Percentiles rank a stretch among this genome's conserved stretches.
Conservation (phyloP, 2,888 invertebrate species). For the Agelastica alni region DNA sequence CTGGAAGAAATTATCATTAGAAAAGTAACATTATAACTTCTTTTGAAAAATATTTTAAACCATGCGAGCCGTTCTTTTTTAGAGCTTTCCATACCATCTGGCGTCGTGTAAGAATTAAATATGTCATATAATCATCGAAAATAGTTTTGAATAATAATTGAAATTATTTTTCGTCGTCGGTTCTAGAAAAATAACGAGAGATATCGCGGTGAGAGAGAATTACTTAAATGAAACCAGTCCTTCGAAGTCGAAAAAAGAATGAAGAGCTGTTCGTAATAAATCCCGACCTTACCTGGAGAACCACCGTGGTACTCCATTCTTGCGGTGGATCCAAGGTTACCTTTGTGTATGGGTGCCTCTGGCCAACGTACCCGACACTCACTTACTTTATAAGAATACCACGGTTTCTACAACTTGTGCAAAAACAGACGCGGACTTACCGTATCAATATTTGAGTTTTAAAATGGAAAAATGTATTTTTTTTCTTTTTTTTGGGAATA, state of each 20-base stretch:
- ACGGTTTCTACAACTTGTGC: constrained; percentile 12
- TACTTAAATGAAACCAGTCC: constrained; percentile 23
- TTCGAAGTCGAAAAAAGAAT: constrained; percentile 16
- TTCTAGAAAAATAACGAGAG: neutral
- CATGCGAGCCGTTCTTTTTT: no score
- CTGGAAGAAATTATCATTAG: no score
- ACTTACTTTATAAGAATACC: constrained; percentile 17
- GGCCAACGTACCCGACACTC: constrained; percentile 47
- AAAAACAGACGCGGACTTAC: constrained; percentile 7
- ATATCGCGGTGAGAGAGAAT: constrained; percentile 15
- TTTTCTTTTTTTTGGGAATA: no score
- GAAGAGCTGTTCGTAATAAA: constrained; percentile 29
- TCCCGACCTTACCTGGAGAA: constrained; percentile 48
- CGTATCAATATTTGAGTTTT: neutral
- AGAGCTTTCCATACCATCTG: no score
- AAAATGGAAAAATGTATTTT: no score
- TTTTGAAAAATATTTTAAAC: no score
- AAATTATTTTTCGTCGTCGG: no score
- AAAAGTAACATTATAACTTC: no score
- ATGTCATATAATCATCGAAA: no score
- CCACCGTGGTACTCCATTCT: constrained; percentile 48
- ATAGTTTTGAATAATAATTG: no score
- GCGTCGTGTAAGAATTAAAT: no score
- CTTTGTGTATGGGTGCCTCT: constrained; percentile 51
- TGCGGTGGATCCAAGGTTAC: constrained; percentile 50